Evolutionary conservation across 1,140 invertebrate species (phyloP).

Genomic region (Marisa cornuarietis): DNA sequence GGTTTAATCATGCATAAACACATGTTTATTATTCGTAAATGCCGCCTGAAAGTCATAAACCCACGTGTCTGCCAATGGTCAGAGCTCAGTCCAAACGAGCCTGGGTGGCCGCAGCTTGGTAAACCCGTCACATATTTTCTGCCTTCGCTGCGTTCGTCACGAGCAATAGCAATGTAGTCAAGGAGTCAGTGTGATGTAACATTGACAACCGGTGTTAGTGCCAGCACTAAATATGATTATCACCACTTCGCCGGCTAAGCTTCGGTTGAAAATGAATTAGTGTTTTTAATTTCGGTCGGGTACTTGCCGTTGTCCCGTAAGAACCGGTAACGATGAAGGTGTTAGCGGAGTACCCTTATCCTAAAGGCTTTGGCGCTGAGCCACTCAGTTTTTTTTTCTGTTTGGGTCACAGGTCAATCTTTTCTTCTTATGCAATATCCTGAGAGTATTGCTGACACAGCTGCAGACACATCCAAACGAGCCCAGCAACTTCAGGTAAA

Average conservation of each 20-base stretch:
- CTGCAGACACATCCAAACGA: slow-evolving; percentile 69
- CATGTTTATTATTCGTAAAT: no score
- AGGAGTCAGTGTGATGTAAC: no score
- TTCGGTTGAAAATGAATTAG: neutral
- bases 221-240: no score
- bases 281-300: neutral
- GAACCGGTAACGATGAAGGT: neutral
- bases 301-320: neutral
- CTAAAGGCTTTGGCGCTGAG: neutral
- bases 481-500: slow-evolving; percentile 72
- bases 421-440: slow-evolving; percentile 69
- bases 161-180: no score
- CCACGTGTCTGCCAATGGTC: no score
- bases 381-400: neutral
- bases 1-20: no score
- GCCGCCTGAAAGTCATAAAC: no score
- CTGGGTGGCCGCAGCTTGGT: no score
- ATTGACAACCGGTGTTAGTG: no score
- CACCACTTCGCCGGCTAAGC: neutral
- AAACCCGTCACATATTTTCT: no score
- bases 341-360: neutral
- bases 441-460: slow-evolving; percentile 70
- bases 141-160: no score
- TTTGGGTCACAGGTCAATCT: slow-evolving; percentile 67
- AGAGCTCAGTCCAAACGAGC: no score